Evolutionary conservation across 2,888 invertebrate species (phyloP).

Genomic region (Synanthedon vespiformis): DNA sequence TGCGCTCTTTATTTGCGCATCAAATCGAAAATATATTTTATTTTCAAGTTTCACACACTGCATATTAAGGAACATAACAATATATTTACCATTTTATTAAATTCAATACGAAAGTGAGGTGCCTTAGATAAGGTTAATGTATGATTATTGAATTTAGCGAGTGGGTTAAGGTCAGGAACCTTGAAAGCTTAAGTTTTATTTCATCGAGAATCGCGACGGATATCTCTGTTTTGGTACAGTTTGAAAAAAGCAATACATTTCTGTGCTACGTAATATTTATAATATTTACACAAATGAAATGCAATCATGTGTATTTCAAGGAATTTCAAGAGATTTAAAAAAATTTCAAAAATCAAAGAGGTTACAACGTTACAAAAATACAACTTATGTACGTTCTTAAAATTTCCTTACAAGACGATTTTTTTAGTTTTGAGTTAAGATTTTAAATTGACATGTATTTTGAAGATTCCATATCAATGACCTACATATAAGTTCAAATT

Average conservation of each 20-base stretch:
- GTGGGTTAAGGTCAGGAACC: slow-evolving; percentile 38
- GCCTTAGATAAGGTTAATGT: slow-evolving; percentile 3
- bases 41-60: not conserved
- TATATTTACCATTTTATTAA: not conserved
- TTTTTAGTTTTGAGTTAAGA: no score
- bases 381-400: no score
- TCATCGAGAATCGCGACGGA: slow-evolving; percentile 40
- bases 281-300: no score
- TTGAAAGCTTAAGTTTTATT: slow-evolving; percentile 42
- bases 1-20: not conserved
- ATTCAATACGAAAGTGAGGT: not conserved
- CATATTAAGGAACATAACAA: not conserved
- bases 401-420: no score
- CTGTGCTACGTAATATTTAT: no score
- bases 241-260: not conserved
- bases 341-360: no score
- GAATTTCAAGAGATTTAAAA: no score
- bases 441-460: no score
- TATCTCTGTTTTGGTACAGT: slow-evolving; percentile 42
- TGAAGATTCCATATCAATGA: no score
- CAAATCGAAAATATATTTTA: not conserved
- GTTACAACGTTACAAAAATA: no score
- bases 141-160: slow-evolving; percentile 37
- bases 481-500: no score
- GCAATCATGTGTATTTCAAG: no score